Evolutionary conservation across 2,888 invertebrate species (phyloP).

Genomic region (Volucella zonaria): DNA sequence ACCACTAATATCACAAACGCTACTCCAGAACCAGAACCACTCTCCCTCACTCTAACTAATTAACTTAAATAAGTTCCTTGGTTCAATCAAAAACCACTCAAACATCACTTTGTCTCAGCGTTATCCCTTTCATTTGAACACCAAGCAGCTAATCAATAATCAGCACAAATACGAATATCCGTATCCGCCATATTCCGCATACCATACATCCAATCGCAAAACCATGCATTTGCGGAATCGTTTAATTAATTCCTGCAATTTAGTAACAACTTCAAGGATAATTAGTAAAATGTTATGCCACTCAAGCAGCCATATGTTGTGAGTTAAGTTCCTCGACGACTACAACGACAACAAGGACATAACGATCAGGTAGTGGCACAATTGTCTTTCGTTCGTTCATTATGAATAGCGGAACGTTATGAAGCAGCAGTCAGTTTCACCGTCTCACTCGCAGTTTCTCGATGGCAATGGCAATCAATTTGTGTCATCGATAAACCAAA

Average conservation of each 20-base stretch:
- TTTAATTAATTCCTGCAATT: slow-evolving; percentile 72
- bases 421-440: slow-evolving; percentile 43
- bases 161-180: slow-evolving; percentile 23
- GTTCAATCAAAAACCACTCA: slow-evolving; percentile 63
- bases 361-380: slow-evolving; percentile 33
- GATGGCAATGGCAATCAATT: slow-evolving; percentile 60
- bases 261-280: slow-evolving; percentile 71
- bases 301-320: slow-evolving; percentile 47
- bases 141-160: slow-evolving; percentile 52
- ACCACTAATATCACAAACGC: slow-evolving; percentile 35
- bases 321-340: neutral
- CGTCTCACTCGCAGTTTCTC: slow-evolving; percentile 1
- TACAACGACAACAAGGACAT: slow-evolving; percentile 15
- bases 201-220: slow-evolving; percentile 28
- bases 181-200: neutral
- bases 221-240: slow-evolving; percentile 53
- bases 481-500: slow-evolving; percentile 73
- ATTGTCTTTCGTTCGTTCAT: slow-evolving; percentile 55
- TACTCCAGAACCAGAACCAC: neutral
- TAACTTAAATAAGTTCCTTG: slow-evolving; percentile 61
- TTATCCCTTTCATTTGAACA: neutral
- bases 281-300: slow-evolving; percentile 71
- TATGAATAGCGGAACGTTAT: slow-evolving; percentile 37
- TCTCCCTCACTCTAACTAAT: slow-evolving; percentile 48
- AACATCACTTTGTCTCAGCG: slow-evolving; percentile 41